Evolutionary conservation across 2,888 invertebrate genomes (phyloP).

Genomic region (Diachrysia chrysitis): DNA sequence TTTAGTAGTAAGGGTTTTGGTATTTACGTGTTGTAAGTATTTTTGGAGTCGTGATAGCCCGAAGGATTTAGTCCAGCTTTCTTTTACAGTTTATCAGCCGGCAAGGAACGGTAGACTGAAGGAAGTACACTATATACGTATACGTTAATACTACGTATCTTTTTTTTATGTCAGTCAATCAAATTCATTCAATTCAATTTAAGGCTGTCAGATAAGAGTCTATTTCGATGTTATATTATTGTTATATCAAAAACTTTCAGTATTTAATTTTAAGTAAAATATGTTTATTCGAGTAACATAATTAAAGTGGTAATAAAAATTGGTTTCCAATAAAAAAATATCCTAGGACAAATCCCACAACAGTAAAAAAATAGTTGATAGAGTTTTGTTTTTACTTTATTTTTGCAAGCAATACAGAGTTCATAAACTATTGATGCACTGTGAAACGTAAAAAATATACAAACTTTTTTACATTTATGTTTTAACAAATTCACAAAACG

Average conservation of each 20-base stretch:
- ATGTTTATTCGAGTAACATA: too few species aligned
- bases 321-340: not conserved
- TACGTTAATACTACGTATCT: too few species aligned
- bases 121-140: too few species aligned
- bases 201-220: too few species aligned
- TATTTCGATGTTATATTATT: too few species aligned
- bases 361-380: not conserved
- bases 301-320: too few species aligned
- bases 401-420: slow-evolving; percentile 1
- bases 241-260: too few species aligned
- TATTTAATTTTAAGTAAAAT: too few species aligned
- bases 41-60: not conserved
- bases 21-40: not conserved
- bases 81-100: not conserved
- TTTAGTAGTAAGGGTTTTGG: not conserved
- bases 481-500: not conserved
- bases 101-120: too few species aligned
- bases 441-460: not conserved
- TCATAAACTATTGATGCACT: not conserved
- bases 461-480: not conserved
- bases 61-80: not conserved
- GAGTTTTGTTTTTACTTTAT: not conserved
- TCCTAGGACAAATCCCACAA: not conserved
- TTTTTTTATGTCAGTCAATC: too few species aligned
- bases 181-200: too few species aligned